Conservation (phyloP, 2,888 invertebrate species). For the Phyllotreta striolata region DNA sequence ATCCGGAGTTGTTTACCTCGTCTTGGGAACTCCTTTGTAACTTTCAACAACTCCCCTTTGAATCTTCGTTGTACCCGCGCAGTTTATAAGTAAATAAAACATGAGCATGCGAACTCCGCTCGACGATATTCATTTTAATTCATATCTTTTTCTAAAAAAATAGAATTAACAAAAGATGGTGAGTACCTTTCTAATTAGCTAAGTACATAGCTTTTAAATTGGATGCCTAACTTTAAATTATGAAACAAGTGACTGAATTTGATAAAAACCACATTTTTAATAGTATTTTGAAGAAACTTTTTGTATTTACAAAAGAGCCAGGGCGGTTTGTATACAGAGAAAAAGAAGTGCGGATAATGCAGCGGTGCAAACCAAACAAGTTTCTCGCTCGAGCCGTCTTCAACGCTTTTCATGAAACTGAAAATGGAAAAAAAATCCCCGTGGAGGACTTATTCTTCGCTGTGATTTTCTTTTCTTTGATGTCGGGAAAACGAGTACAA, state of each 20-base stretch:
- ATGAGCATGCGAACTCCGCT: no score
- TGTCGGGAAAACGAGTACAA: constrained; percentile 1
- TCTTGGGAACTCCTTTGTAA: constrained; percentile 13
- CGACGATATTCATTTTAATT: no score
- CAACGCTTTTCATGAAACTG: constrained; percentile 7
- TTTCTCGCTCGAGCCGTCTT: constrained; percentile 9
- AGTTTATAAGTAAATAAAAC: background rate
- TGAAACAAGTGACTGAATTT: no score
- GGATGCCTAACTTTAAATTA: no score
- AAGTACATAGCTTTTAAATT: no score
- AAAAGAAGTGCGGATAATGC: constrained; percentile 13
- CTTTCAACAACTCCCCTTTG: constrained; percentile 11
- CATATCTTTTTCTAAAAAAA: no score
- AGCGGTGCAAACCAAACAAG: constrained; percentile 15
- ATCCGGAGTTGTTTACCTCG: constrained; percentile 13
- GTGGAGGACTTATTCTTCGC: constrained; percentile 13
- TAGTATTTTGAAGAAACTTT: no score
- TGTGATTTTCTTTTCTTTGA: constrained; percentile 17
- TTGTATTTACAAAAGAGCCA: no score
- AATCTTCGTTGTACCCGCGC: background rate
- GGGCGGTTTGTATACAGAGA: no score
- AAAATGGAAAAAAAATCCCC: constrained; percentile 6
- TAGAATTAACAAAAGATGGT: no score
- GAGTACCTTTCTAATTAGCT: no score
- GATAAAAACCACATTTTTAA: no score